These are phyloP conservation scores for Chirona hameri DNA, from an alignment of 2,888 invertebrate genomes.

Conservation along the genomic window DNA sequence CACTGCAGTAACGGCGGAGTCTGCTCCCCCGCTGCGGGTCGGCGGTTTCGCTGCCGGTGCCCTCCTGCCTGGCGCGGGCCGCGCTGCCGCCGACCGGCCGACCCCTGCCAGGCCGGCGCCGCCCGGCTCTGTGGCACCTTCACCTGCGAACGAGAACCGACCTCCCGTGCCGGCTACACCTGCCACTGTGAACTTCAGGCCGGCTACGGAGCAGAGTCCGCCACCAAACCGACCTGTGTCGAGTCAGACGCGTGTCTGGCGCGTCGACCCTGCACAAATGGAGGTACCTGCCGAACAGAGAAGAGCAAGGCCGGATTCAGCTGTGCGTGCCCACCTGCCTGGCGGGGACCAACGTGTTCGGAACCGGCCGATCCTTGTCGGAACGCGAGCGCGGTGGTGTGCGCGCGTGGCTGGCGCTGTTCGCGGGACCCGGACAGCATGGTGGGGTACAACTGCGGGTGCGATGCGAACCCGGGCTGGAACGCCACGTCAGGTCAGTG, in stretches of 20 bases:
- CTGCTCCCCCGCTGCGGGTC: not conserved
- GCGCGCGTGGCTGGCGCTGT: not conserved
- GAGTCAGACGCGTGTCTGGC: not conserved
- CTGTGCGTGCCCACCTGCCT: not conserved
- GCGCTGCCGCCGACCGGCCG: not conserved
- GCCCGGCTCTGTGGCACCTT: not conserved
- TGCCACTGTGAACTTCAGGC: not conserved
- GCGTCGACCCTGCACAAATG: not conserved
- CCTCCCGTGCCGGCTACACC: not conserved
- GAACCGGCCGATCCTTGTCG: not conserved
- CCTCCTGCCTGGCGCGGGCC: not conserved
- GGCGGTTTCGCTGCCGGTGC: constrained; percentile 4
- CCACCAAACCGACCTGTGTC: not conserved
- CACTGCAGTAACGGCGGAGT: constrained; percentile 11
- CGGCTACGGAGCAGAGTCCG: not conserved
- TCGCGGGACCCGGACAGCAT: not conserved
- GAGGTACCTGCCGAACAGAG: not conserved
- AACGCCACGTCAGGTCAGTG: not conserved
- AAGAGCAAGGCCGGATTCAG: not conserved
- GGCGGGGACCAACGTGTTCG: not conserved
- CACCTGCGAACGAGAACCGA: not conserved
- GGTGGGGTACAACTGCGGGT: constrained; percentile 12
- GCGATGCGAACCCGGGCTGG: not conserved
- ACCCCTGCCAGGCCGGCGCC: not conserved
- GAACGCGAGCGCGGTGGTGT: not conserved